A percentile compares a stretch with the other conserved stretches of the same genome.
These are phyloP conservation scores for Picus viridis DNA, from an alignment of 2,797 vertebrate genomes.

Conservation along the genomic window DNA sequence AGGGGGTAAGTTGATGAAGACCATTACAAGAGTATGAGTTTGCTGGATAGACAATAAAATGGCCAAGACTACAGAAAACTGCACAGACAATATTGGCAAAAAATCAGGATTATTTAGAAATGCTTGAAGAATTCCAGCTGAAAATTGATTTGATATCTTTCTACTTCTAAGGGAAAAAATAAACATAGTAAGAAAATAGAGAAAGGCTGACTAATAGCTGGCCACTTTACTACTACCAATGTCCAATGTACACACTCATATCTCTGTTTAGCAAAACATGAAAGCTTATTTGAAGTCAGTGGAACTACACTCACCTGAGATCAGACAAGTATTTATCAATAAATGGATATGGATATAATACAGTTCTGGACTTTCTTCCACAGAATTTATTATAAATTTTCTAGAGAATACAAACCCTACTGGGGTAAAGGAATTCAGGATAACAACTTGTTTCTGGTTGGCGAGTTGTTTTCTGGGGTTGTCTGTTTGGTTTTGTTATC, in stretches of 20 bases:
- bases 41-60: not conserved
- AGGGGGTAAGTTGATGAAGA: not conserved
- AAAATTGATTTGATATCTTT: constrained; percentile 25
- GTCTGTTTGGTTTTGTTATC: too few relatives aligned
- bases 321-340: not conserved
- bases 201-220: not conserved
- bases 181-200: not conserved
- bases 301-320: not conserved
- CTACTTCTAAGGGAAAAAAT: constrained; percentile 7
- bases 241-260: not conserved
- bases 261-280: not conserved
- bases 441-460: not conserved
- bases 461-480: not conserved
- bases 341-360: not conserved
- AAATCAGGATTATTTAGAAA: constrained; percentile 17
- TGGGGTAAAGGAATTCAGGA: not conserved
- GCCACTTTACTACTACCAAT: not conserved
- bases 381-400: not conserved
- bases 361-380: not conserved
- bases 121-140: not conserved
- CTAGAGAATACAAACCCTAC: not conserved
- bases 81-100: not conserved
- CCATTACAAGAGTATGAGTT: not conserved
- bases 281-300: not conserved
- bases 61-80: not conserved